These are phyloP conservation scores for Drosophila lutescens DNA, from an alignment of 2,888 invertebrate genomes.

Conservation along the genomic window DNA sequence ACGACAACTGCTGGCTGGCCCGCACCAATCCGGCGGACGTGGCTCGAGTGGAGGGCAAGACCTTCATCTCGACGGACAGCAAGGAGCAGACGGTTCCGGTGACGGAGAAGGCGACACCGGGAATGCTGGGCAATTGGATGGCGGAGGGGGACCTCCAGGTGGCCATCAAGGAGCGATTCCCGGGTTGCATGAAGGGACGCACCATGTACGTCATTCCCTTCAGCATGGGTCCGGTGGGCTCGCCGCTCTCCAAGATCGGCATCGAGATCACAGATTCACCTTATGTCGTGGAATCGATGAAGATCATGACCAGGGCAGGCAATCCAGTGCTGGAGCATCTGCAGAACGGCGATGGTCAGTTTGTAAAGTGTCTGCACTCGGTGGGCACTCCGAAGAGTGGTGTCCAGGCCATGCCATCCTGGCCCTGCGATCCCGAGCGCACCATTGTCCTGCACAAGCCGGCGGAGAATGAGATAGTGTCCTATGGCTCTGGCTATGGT, in stretches of 20 bases:
- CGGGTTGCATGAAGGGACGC: constrained; percentile 94
- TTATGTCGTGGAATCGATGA: constrained; percentile 98
- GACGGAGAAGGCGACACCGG: constrained; percentile 90
- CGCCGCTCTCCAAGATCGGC: constrained; percentile 98
- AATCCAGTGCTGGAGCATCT: constrained; percentile 86
- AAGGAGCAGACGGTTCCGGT: constrained; percentile 93
- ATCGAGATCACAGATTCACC: constrained; percentile 98
- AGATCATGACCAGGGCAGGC: constrained; percentile 97
- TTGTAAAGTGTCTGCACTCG: constrained; percentile 96
- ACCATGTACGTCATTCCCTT: constrained; percentile 99
- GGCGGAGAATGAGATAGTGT: constrained; percentile 83
- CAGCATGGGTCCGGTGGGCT: constrained; percentile 99
- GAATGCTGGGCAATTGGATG: constrained; percentile 97
- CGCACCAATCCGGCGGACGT: constrained; percentile 98
- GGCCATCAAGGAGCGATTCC: constrained; percentile 93
- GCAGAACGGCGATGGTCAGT: constrained; percentile 86
- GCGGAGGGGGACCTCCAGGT: constrained; percentile 91
- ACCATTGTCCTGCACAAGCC: constrained; percentile 95
- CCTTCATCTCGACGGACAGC: constrained; percentile 94
- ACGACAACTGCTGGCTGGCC: constrained; percentile 97
- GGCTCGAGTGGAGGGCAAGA: constrained; percentile 97
- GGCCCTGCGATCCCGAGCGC: constrained; percentile 98
- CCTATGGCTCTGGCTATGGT: constrained; percentile 96
- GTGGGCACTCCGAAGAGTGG: constrained; percentile 91
- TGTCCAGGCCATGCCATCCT: constrained; percentile 88